Evolutionary conservation across 2,888 invertebrate genomes (phyloP), one percentile per base, ranked within the genome.

Genomic region (Hoplodrina ambigua): DNA sequence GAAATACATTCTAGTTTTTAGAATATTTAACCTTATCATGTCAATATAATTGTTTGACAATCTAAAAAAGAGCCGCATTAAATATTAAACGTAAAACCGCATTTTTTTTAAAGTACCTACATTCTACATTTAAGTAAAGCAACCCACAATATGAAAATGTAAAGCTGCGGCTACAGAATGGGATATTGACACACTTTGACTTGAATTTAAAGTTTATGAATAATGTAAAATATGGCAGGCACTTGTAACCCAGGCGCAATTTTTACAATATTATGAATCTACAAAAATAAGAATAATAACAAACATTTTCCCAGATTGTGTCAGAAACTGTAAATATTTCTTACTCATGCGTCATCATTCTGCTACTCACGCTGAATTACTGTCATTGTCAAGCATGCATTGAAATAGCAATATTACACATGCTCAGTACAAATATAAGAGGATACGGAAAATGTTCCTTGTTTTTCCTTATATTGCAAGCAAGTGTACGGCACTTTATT

Each of bases 401-500:
- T 55, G 59, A 57, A 44, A 44, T 60, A 53, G 64, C 61, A 57
- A 70, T 69, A 72, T 75, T 67, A 75, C 77, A 80, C 58, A 67
- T 33, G 33, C 41, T 66, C 52, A 68, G 67, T 75, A 79, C 71
- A 83, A 78, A 80, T 81, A 80, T 69, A 78, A 69, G 71, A 62
- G 69, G 57, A 63, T 69, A 69, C 55, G 61, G 65, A 76, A 75
- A 73, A 71, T 72, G 72, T 66, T 59, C 59, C 72, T 58, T 75
- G 69, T 75, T 74, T 80, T 82, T 81, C 81, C 78, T 86, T 82
- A 81, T 79, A 69, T 76, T 86, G 84, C 85, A 86, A 85, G 85
- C 71, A 80, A 90, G 87, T 90, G 88, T 89, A 89, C 84, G 86
- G 85, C 87, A 89, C 89, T 89, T 90, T 89, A 90, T 90, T 91